Conservation (phyloP, 2,797 vertebrate genomes). For the Rhadinocentrus ornatus region DNA sequence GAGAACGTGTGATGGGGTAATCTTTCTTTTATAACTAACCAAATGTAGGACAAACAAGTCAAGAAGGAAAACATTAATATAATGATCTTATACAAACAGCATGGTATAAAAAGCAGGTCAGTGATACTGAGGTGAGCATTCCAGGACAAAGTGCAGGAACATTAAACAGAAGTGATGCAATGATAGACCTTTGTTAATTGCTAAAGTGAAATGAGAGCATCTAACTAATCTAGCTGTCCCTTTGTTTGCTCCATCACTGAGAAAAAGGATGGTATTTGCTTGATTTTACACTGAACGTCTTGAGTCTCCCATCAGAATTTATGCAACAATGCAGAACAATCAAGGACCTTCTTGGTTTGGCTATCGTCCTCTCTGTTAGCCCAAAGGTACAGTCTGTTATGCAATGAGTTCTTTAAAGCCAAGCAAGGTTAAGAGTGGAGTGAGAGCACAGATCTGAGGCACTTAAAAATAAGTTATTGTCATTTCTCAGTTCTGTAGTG, state of each 20-base stretch:
- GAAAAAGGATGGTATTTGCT: neutral
- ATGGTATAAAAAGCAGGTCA: neutral
- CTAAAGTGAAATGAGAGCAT: neutral
- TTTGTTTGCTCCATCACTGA: slow-evolving; percentile 9
- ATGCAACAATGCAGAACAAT: slow-evolving; percentile 35
- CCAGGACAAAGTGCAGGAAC: neutral
- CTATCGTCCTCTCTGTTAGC: slow-evolving; percentile 15
- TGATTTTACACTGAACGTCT: slow-evolving; percentile 4
- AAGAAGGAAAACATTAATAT: slow-evolving; percentile 9
- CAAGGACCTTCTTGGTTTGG: slow-evolving; percentile 39
- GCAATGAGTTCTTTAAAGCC: slow-evolving; percentile 12
- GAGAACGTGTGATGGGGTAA: neutral
- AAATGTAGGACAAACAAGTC: neutral
- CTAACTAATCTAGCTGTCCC: slow-evolving; percentile 14
- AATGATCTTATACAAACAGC: neutral
- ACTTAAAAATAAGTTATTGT: neutral
- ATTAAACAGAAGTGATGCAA: slow-evolving; percentile 15
- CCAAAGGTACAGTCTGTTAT: slow-evolving; percentile 21
- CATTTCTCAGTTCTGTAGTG: neutral
- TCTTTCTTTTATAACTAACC: neutral
- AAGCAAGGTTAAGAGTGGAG: neutral
- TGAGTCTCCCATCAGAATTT: slow-evolving; percentile 19
- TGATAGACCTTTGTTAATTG: slow-evolving; percentile 11
- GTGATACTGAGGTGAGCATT: neutral
- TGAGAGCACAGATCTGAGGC: neutral